Conservation (phyloP, 2,113 vertebrate genomes). For the Prinia subflava region DNA sequence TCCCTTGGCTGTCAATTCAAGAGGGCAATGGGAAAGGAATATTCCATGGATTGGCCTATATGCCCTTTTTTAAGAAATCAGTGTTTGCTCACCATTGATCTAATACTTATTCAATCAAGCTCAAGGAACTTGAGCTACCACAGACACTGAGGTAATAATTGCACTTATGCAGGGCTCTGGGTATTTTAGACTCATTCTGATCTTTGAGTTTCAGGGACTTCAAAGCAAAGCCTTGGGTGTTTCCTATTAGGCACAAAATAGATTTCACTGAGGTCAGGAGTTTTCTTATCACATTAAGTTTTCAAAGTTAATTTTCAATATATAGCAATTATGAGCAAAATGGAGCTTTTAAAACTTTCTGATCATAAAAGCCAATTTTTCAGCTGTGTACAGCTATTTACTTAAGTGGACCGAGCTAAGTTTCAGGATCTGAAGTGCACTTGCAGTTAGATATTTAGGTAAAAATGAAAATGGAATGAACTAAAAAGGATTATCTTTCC, state of each 20-base stretch:
- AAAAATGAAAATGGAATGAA: background rate
- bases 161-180: background rate
- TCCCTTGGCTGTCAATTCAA: background rate
- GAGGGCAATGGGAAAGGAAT: background rate
- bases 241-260: background rate
- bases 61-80: background rate
- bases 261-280: background rate
- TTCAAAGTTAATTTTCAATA: background rate
- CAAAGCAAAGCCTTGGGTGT: conserved; percentile 14
- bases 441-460: background rate
- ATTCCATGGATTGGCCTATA: background rate
- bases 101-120: background rate
- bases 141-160: background rate
- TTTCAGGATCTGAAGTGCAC: background rate
- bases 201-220: background rate
- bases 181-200: background rate
- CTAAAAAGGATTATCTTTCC: background rate
- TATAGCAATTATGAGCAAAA: background rate
- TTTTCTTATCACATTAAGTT: background rate
- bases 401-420: background rate
- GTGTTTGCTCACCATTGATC: background rate
- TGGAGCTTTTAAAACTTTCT: background rate
- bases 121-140: background rate
- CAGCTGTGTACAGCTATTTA: background rate
- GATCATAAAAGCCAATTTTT: background rate